Evolutionary conservation across 2,888 invertebrate genomes (phyloP).

Genomic region (Argyresthia albistria): DNA sequence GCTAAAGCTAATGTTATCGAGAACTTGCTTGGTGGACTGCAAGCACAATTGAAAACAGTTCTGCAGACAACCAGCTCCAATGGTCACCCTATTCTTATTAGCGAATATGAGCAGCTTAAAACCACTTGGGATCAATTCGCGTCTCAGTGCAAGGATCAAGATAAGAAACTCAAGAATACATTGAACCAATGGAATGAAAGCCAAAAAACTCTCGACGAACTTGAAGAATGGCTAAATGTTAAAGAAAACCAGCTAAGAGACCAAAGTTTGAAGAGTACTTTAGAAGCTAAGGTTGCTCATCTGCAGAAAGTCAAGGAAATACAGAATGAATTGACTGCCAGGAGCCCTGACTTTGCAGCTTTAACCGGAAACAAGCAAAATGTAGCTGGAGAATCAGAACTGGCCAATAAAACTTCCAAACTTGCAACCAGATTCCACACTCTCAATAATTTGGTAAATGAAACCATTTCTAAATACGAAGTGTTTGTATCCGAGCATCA

Average conservation of each 20-base stretch:
- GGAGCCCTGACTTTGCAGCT: constrained; percentile 77
- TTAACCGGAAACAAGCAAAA: constrained; percentile 79
- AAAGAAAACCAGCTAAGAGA: constrained; percentile 90
- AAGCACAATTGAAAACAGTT: constrained; percentile 79
- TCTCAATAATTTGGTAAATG: constrained; percentile 85
- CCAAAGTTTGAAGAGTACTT: constrained; percentile 88
- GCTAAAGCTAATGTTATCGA: constrained; percentile 83
- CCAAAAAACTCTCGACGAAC: constrained; percentile 81
- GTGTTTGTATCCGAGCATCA: constrained; percentile 90
- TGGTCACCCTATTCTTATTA: constrained; percentile 82
- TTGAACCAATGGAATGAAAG: constrained; percentile 88
- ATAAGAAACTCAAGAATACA: constrained; percentile 81
- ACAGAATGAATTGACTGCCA: constrained; percentile 78
- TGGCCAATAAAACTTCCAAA: constrained; percentile 82
- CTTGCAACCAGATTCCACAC: constrained; percentile 87
- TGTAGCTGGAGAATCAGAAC: constrained; percentile 82
- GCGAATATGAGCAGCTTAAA: constrained; percentile 82
- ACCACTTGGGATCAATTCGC: constrained; percentile 84
- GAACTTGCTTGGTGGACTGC: constrained; percentile 78
- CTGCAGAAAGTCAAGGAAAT: constrained; percentile 82
- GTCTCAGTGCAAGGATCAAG: constrained; percentile 77
- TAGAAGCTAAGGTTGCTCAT: constrained; percentile 86
- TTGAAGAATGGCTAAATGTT: constrained; percentile 88
- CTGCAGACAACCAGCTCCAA: constrained; percentile 82
- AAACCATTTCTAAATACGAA: constrained; percentile 86